Evolutionary conservation across 2,888 invertebrate species (phyloP).

Genomic region (Pocota personata): DNA sequence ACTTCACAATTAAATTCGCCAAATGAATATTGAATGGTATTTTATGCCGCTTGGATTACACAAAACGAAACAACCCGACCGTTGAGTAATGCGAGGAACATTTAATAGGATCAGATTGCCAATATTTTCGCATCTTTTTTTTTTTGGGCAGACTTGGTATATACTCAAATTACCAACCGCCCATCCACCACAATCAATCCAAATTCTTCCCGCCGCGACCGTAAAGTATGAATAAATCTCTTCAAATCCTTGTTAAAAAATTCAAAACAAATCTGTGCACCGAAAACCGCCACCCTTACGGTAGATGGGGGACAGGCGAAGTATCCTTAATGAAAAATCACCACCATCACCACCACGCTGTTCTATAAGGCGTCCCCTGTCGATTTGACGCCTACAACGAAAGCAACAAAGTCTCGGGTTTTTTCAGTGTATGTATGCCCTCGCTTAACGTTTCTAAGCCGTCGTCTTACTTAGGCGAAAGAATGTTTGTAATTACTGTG

Average conservation of each 20-base stretch:
- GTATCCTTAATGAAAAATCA: conserved; percentile 8
- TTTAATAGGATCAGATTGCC: conserved; percentile 56
- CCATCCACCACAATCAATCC: not conserved
- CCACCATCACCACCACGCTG: not conserved
- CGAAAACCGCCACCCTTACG: not conserved
- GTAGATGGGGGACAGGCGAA: not conserved
- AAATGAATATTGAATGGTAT: conserved; percentile 47
- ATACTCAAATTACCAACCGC: conserved; percentile 5
- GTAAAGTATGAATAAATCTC: conserved; percentile 34
- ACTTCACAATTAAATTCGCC: conserved; percentile 36
- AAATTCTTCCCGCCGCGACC: not conserved
- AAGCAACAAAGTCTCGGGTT: not conserved
- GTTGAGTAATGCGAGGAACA: conserved; percentile 19
- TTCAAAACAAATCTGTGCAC: conserved; percentile 32
- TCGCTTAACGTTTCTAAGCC: conserved; percentile 3
- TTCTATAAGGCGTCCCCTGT: not conserved
- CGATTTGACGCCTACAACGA: conserved; percentile 12
- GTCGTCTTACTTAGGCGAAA: conserved; percentile 6
- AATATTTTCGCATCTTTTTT: conserved; percentile 34
- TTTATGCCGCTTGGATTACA: conserved; percentile 20
- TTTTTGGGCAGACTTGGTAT: not conserved
- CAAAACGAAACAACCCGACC: conserved; percentile 10
- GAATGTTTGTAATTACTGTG: conserved; percentile 57
- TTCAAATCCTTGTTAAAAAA: conserved; percentile 38
- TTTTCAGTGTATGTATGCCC: not conserved